These are phyloP conservation scores for Eueides isabella DNA, from an alignment of 1,140 invertebrate genomes.

Conservation along the genomic window DNA sequence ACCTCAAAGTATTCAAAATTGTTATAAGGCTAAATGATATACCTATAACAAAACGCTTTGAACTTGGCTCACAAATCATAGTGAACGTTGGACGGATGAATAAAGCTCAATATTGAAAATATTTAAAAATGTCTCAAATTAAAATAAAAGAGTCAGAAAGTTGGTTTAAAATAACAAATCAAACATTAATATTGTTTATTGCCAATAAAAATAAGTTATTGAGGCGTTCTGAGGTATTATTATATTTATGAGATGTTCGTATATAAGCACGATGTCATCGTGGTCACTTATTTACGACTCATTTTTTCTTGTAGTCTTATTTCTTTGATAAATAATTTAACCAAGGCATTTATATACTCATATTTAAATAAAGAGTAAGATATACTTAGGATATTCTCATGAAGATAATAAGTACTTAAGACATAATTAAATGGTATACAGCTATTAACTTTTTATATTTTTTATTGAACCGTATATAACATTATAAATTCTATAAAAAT, in stretches of 20 bases:
- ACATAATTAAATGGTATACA: too few relatives aligned
- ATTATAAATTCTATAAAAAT: too few relatives aligned
- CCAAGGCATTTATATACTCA: neutral
- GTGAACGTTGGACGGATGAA: slow-evolving; percentile 43
- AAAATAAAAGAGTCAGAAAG: slow-evolving; percentile 47
- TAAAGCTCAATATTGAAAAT: neutral
- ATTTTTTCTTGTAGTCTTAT: neutral
- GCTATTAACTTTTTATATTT: too few relatives aligned
- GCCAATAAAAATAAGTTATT: slow-evolving; percentile 42
- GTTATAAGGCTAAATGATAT: neutral
- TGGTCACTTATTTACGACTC: neutral
- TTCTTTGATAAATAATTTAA: neutral
- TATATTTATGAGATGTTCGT: slow-evolving; percentile 23
- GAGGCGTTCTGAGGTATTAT: slow-evolving; percentile 28
- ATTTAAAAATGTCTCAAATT: slow-evolving; percentile 27
- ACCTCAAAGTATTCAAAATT: neutral
- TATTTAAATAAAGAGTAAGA: neutral
- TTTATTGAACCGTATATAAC: too few relatives aligned
- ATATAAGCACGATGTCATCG: slow-evolving; percentile 26
- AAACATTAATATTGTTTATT: slow-evolving; percentile 40
- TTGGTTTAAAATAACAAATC: slow-evolving; percentile 46
- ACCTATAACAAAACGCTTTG: neutral
- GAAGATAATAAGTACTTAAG: too few relatives aligned
- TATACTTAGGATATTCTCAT: neutral
- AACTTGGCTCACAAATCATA: slow-evolving; percentile 36